phyloP scores from a whole-genome alignment of 2,113 vertebrate species.

The Clarias magur region DNA sequence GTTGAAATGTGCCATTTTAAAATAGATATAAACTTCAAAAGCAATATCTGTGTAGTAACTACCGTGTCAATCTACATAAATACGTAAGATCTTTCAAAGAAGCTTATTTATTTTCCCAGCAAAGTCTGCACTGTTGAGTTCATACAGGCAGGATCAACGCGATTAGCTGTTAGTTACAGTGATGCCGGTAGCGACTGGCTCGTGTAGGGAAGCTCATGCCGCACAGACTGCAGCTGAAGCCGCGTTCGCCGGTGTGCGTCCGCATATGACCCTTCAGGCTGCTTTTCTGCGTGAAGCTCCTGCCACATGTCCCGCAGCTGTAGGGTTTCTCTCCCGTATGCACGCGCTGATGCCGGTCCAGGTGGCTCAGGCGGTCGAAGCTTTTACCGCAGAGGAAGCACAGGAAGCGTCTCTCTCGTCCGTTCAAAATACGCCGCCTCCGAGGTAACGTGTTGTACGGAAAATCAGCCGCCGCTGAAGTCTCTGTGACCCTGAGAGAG shows the following conservation, averaged over 20 bases:
- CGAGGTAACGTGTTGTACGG: not conserved
- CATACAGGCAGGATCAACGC: not conserved
- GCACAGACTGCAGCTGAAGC: slow-evolving; percentile 32
- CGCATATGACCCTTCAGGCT: slow-evolving; percentile 50
- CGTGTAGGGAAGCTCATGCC: slow-evolving; percentile 35
- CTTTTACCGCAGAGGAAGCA: slow-evolving; percentile 44
- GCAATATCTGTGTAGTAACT: not conserved
- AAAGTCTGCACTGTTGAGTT: not conserved
- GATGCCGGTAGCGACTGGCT: slow-evolving; percentile 38
- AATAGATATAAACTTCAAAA: not conserved
- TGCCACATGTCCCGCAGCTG: slow-evolving; percentile 37
- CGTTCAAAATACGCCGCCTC: not conserved
- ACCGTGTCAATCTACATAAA: not conserved
- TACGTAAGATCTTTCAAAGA: not conserved
- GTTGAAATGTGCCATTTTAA: not conserved
- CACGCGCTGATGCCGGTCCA: slow-evolving; percentile 47
- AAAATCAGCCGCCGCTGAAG: not conserved
- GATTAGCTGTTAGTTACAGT: slow-evolving; percentile 17
- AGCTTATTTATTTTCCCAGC: not conserved
- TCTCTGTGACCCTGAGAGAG: not conserved
- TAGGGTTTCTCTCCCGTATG: slow-evolving; percentile 47
- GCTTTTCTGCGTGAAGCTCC: slow-evolving; percentile 49
- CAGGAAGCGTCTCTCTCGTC: slow-evolving; percentile 34
- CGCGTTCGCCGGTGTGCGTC: slow-evolving; percentile 26
- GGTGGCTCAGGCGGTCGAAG: slow-evolving; percentile 46